Evolutionary conservation across 2,888 invertebrate genomes (phyloP).

Genomic region (Hydroisotoma schaefferi): DNA sequence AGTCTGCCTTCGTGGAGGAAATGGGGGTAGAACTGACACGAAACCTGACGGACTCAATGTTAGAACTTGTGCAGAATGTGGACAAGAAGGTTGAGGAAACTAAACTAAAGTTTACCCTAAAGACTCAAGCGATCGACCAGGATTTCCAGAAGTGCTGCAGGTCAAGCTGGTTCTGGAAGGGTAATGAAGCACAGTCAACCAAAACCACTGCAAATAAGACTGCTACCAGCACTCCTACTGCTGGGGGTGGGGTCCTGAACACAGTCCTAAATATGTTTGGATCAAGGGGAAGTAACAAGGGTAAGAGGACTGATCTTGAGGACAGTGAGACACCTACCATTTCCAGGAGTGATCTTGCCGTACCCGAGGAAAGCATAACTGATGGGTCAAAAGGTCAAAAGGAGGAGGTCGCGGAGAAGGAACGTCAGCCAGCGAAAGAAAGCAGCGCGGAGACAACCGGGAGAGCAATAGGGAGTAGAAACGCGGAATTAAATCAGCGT

Average conservation of each 20-base stretch:
- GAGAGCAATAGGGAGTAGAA: too few relatives aligned
- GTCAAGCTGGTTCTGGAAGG: constrained; percentile 27
- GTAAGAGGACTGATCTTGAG: too few relatives aligned
- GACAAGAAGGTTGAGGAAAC: constrained; percentile 1
- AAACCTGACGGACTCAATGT: background rate
- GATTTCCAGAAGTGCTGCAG: constrained; percentile 31
- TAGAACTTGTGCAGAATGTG: background rate
- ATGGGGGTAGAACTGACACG: background rate
- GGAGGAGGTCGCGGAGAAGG: background rate
- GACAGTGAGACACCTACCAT: too few relatives aligned
- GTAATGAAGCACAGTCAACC: too few relatives aligned
- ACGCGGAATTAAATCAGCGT: too few relatives aligned
- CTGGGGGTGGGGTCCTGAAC: constrained; percentile 14
- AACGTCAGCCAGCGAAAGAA: too few relatives aligned
- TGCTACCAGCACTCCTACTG: background rate
- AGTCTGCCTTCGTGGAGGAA: background rate
- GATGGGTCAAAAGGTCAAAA: background rate
- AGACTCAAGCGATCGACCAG: constrained; percentile 23
- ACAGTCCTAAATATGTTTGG: constrained; percentile 23
- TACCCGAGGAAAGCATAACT: background rate
- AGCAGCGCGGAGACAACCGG: too few relatives aligned
- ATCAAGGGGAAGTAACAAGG: background rate
- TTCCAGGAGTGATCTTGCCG: too few relatives aligned
- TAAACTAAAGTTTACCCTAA: background rate
- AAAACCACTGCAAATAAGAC: too few relatives aligned